Percentiles rank a stretch among this genome's conserved stretches.
Conservation (phyloP, 2,113 vertebrate genomes). For the Microcebus tavaratra region DNA sequence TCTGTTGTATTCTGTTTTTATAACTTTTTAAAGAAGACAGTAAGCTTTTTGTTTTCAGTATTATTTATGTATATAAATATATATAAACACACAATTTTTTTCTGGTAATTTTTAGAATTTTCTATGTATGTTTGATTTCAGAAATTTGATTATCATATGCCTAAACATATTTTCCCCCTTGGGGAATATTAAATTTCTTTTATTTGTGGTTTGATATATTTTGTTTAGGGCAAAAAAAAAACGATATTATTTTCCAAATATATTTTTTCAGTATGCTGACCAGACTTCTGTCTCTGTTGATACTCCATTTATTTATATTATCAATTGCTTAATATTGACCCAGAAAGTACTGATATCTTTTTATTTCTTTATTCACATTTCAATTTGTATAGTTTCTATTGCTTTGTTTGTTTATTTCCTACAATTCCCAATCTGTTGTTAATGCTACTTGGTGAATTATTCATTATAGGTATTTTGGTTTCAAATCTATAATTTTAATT, state of each 20-base stretch:
- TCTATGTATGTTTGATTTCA: neutral
- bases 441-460: neutral
- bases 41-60: too few species aligned
- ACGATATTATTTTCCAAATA: neutral
- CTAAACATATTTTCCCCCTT: neutral
- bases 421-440: neutral
- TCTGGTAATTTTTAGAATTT: neutral
- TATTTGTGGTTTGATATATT: neutral
- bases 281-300: neutral
- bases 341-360: neutral
- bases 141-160: neutral
- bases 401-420: neutral
- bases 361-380: neutral
- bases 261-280: neutral
- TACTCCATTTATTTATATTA: neutral
- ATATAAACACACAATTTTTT: neutral
- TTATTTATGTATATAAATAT: too few species aligned
- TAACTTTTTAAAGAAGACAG: neutral
- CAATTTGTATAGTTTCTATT: neutral
- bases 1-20: neutral
- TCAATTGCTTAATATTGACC: neutral
- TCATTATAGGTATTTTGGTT: neutral
- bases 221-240: neutral
- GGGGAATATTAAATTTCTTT: neutral
- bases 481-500: neutral